phyloP scores from a whole-genome alignment of 1,140 invertebrate species.

The Cydia fagiglandana region DNA sequence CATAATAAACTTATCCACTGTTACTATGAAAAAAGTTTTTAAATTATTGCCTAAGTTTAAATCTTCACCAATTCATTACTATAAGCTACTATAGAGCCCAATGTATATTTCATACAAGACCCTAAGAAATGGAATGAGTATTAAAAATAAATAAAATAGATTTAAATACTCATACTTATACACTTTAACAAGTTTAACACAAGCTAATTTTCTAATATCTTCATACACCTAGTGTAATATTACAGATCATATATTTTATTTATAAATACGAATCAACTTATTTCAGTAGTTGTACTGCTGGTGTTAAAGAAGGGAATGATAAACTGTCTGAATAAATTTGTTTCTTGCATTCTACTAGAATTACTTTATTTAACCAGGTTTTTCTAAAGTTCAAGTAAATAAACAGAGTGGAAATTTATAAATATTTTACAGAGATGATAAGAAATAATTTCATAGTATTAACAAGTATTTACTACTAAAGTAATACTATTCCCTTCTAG shows the following conservation, averaged over 20 bases:
- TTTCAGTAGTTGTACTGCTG: too few species aligned
- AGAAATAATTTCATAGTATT: not conserved
- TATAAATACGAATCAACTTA: not conserved
- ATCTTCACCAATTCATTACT: too few species aligned
- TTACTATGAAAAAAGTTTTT: not conserved
- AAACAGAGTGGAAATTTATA: not conserved
- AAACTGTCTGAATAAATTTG: too few species aligned
- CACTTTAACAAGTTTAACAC: not conserved
- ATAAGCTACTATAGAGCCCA: not conserved
- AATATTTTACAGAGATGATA: not conserved
- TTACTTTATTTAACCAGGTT: too few species aligned
- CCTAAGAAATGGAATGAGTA: conserved; percentile 25
- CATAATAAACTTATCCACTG: not conserved
- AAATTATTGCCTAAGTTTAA: not conserved
- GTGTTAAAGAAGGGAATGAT: too few species aligned
- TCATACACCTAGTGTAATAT: conserved; percentile 23
- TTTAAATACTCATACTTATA: conserved; percentile 18
- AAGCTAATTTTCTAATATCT: conserved; percentile 9
- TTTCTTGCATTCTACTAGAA: too few species aligned
- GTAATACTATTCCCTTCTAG: not conserved
- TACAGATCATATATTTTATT: conserved; percentile 20
- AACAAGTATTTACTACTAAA: not conserved
- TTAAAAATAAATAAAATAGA: conserved; percentile 2
- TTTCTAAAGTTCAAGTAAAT: too few species aligned
- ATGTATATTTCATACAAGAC: not conserved